Evolutionary conservation across 1,140 invertebrate species (phyloP), one percentile per base, ranked within the genome.

Genomic region (Drosophila melanica): DNA sequence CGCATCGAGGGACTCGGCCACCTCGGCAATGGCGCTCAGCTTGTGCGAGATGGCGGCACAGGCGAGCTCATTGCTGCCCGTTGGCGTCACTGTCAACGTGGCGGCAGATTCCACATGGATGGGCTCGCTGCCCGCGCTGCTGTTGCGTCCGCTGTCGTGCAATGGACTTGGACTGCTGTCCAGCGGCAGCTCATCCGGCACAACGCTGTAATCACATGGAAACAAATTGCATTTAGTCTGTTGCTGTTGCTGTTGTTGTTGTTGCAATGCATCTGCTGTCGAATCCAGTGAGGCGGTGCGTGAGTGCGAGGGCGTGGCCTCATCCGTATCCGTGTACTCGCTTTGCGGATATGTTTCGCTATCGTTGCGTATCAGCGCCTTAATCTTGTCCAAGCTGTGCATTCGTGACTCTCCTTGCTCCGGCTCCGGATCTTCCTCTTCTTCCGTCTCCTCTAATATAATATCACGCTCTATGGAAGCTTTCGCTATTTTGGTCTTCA

Each of bases 1-100:
- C 8, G 93, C 93, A 76, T 95, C 95, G 45, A 96, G 86, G 60
- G 95, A 94, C 77, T 95, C 95, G 1, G 95, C 95, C 2, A 95
- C 92, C 48, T 93, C 93, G 7, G 95, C 94, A 0, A 95, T 94
- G 89, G 95, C 94, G n/a, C 93, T 90, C 30, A 96, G 90, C 79
- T 93, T 93, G 67, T 94, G 93, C 8, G 94, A 93, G 35, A 96
- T 95, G 9, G 95, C 94, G 44, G 95, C 94, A 7, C 95, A 93
- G 2, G 95, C 95, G 51, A 94, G 93, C 45, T 93, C 92, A 85
- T 95, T 95, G 71, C 92, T 92, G 16, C 91, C 91, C 35, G 87
- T 86, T 3, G 90, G 90, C 16, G 76, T 68, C 10, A 81, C 65
- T n/a, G 70, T 66, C 8, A 75, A n/a, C 0, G 85, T 77, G 2